phyloP scores from a whole-genome alignment of 2,888 invertebrate species.

The Athetis lepigone region DNA sequence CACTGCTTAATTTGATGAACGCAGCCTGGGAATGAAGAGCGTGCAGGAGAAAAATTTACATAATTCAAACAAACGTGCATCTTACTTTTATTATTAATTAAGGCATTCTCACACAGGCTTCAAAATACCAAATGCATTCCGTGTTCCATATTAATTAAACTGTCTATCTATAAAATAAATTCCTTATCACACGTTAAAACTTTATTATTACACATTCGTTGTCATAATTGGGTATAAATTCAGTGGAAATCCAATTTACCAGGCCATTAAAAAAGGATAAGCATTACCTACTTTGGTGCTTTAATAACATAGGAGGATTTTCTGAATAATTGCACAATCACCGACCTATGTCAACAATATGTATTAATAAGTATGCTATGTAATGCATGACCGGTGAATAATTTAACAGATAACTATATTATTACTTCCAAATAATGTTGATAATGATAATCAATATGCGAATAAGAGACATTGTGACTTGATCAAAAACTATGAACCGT shows the following conservation, averaged over 20 bases:
- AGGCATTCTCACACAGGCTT: too few relatives aligned
- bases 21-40: constrained; percentile 69
- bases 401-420: too few relatives aligned
- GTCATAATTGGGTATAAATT: constrained; percentile 49
- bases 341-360: constrained; percentile 68
- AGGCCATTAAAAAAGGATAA: constrained; percentile 41
- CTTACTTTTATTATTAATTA: too few relatives aligned
- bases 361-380: constrained; percentile 42
- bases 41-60: not conserved
- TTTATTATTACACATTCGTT: constrained; percentile 31
- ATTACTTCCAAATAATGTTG: too few relatives aligned
- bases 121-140: not conserved
- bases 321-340: constrained; percentile 53
- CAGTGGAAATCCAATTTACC: constrained; percentile 32
- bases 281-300: constrained; percentile 16
- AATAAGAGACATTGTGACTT: too few relatives aligned
- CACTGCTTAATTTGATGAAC: constrained; percentile 79
- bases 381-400: too few relatives aligned
- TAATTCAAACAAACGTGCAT: too few relatives aligned
- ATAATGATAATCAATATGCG: too few relatives aligned
- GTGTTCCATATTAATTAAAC: constrained; percentile 19
- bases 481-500: too few relatives aligned
- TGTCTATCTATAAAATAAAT: constrained; percentile 23
- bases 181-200: constrained; percentile 13
- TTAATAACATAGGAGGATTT: constrained; percentile 41